Conservation (phyloP, 2,113 vertebrate genomes). For the Porphyrio hochstetteri region DNA sequence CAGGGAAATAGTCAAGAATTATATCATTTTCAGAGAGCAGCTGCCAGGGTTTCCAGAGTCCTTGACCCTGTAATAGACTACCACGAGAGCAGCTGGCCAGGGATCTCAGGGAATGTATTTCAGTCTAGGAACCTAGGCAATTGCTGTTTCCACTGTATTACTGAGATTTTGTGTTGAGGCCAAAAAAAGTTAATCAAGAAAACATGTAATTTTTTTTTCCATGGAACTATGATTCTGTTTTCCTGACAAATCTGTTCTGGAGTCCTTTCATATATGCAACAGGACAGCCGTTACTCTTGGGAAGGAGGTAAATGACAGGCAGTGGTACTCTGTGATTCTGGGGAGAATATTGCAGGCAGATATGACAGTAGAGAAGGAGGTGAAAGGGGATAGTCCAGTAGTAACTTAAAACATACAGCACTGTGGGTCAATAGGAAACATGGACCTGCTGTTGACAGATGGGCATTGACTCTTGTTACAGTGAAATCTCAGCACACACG, state of each 20-base stretch:
- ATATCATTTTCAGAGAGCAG: neutral
- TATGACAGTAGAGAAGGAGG: neutral
- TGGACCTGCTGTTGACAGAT: neutral
- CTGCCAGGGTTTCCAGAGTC: neutral
- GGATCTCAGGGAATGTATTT: neutral
- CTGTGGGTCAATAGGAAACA: neutral
- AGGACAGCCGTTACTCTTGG: neutral
- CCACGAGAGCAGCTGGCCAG: slow-evolving; percentile 25
- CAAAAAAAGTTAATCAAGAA: neutral
- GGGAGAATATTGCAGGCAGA: neutral
- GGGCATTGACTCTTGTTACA: neutral
- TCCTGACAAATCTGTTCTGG: neutral
- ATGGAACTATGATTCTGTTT: neutral
- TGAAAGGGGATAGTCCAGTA: neutral
- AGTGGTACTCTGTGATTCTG: neutral
- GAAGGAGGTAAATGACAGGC: neutral
- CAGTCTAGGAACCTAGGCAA: neutral
- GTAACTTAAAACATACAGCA: neutral
- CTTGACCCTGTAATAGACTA: neutral
- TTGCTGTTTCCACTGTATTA: neutral
- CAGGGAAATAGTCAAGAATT: neutral
- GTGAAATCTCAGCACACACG: neutral
- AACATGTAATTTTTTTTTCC: neutral
- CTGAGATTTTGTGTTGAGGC: neutral
- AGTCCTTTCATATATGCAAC: neutral